phyloP scores from a whole-genome alignment of 37 sponge, comb jelly and placozoan genomes.

The Chondrilla cf. caribensis region DNA sequence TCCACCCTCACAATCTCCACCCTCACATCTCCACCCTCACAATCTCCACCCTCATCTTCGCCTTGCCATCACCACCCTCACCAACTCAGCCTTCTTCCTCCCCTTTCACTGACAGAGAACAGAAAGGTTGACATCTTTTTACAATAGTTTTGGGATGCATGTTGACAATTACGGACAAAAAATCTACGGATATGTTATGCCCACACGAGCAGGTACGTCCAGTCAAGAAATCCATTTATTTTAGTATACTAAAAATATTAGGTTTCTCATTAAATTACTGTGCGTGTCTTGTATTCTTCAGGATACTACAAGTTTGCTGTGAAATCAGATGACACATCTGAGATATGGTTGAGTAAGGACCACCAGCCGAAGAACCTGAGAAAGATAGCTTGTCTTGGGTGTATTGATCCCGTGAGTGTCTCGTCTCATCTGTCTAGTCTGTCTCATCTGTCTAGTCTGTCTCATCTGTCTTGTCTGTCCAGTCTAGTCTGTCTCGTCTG shows the following conservation, averaged over 20 bases:
- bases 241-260: too few relatives aligned
- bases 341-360: conserved; percentile 23
- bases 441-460: not conserved
- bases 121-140: not conserved
- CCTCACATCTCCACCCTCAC: not conserved
- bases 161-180: conserved; percentile 23
- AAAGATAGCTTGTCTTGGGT: conserved; percentile 37
- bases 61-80: not conserved
- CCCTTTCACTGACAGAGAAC: not conserved
- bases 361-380: conserved; percentile 28
- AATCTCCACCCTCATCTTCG: not conserved
- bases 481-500: too few relatives aligned
- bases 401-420: conserved; percentile 6
- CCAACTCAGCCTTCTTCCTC: not conserved
- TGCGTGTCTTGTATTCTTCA: too few relatives aligned
- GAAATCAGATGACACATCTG: conserved; percentile 27
- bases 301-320: conserved; percentile 28
- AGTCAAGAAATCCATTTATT: too few relatives aligned
- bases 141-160: conserved; percentile 14
- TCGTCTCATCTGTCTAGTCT: too few relatives aligned
- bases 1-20: not conserved
- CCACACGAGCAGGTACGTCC: conserved; percentile 10
- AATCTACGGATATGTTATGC: conserved; percentile 32
- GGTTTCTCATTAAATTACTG: not conserved
- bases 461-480: too few relatives aligned